These are phyloP conservation scores for Limonius californicus DNA, from an alignment of 1,140 invertebrate genomes.

Conservation along the genomic window DNA sequence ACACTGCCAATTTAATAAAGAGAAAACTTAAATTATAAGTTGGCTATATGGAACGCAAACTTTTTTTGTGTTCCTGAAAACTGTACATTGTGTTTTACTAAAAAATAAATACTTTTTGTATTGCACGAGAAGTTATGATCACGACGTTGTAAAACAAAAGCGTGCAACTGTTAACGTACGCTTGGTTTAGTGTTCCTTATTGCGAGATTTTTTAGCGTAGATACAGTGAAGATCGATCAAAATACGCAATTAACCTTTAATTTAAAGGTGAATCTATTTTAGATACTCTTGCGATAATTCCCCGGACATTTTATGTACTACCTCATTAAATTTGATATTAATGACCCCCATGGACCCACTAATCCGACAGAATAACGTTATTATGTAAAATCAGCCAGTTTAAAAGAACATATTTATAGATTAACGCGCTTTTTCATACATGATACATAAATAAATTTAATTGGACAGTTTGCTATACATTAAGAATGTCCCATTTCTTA, in stretches of 20 bases:
- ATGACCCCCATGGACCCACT: too few relatives aligned
- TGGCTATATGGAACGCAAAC: not conserved
- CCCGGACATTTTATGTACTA: not conserved
- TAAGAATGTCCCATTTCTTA: too few relatives aligned
- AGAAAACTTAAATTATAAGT: constrained; percentile 1
- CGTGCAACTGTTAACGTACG: not conserved
- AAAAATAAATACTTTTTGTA: not conserved
- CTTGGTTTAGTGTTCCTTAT: not conserved
- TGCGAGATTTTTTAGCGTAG: not conserved
- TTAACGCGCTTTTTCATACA: too few relatives aligned
- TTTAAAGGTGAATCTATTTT: not conserved
- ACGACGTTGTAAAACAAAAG: not conserved
- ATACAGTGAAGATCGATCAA: not conserved
- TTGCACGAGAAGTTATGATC: not conserved
- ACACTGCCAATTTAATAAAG: not conserved
- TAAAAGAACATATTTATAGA: too few relatives aligned
- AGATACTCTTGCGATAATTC: not conserved
- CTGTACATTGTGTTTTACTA: not conserved
- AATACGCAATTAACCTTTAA: not conserved
- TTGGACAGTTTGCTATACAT: too few relatives aligned
- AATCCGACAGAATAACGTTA: too few relatives aligned
- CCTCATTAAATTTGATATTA: too few relatives aligned
- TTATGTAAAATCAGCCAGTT: too few relatives aligned
- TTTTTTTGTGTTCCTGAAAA: not conserved
- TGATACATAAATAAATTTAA: too few relatives aligned